Base-by-base conservation (phyloP, 2,113 vertebrate species). In the Carassius auratus region DNA sequence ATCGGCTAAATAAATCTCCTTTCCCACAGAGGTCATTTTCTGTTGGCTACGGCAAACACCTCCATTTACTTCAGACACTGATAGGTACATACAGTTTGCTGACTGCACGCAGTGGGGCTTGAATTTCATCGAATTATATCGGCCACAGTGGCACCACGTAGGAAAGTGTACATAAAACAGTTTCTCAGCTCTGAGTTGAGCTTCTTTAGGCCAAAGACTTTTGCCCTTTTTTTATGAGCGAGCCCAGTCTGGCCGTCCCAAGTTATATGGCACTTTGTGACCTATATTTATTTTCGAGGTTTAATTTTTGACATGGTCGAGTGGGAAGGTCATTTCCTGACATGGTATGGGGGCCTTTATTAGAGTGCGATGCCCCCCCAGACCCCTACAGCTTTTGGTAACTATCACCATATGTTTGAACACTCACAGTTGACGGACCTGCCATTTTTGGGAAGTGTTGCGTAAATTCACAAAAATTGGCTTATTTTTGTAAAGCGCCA, bases 241-340 rank as follows among this genome's bases (percentile, higher is more conserved):
- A 64, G 45, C 45, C 81, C 77, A 92, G 90, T 88, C 90, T 83
- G 84, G 75, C 83, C 17, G 89, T 86, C 92, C 92, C 88, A 87
- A 92, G 86, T 83, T 80, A 76, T 55, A 36, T 59, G 55, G 62
- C 64, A 78, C 75, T 87, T 81, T 88, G 86, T 55, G 83, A 71
- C 88, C 90, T 82, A 23, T 38, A 78, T 73, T 76, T 42, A 57
- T 77, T 90, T 84, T 93, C 89, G 91, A 86, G 86, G 88, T 91
- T 92, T 94, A 93, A 92, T 89, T 79, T 89, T 87, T 74, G 45
- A 81, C 81, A 77, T 83, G 89, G 84, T 83, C 85, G 85, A 87
- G 86, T 21, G 81, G 76, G 87, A 26, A 81, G 89, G 89, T 91
- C 91, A 93, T 90, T 90, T 92, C 26, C 36, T 89, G 62, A 84